These are phyloP conservation scores for Trogon surrucura DNA, from an alignment of 2,113 vertebrate genomes.

Conservation along the genomic window DNA sequence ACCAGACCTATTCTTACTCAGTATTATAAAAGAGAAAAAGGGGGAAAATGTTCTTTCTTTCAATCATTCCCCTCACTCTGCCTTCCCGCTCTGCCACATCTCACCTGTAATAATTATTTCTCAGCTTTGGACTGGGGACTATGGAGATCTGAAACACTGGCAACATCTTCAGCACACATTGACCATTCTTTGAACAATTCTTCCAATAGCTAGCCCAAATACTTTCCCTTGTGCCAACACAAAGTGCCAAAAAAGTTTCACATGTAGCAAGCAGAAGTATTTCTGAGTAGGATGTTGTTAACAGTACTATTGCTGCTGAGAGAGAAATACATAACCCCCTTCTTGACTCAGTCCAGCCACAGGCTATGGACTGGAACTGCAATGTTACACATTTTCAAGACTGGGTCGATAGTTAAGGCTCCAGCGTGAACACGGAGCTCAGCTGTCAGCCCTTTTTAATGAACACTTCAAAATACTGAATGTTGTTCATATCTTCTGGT, in stretches of 20 bases:
- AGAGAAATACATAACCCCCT: neutral
- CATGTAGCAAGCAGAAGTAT: neutral
- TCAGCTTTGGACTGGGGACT: neutral
- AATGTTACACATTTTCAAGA: neutral
- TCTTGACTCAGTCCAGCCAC: neutral
- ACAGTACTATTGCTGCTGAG: neutral
- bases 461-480: neutral
- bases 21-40: neutral
- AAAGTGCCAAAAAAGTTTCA: neutral
- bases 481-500: neutral
- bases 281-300: neutral
- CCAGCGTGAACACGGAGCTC: neutral
- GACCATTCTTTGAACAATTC: neutral
- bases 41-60: accelerated
- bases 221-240: neutral
- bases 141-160: neutral
- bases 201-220: neutral
- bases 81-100: neutral
- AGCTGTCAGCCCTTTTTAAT: neutral
- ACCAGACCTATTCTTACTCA: neutral
- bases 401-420: neutral
- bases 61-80: neutral
- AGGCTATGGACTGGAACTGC: neutral
- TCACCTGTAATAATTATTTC: neutral
- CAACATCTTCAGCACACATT: neutral